These are phyloP conservation scores for Mythimna lalbum DNA, from an alignment of 2,888 invertebrate species.

Conservation along the genomic window DNA sequence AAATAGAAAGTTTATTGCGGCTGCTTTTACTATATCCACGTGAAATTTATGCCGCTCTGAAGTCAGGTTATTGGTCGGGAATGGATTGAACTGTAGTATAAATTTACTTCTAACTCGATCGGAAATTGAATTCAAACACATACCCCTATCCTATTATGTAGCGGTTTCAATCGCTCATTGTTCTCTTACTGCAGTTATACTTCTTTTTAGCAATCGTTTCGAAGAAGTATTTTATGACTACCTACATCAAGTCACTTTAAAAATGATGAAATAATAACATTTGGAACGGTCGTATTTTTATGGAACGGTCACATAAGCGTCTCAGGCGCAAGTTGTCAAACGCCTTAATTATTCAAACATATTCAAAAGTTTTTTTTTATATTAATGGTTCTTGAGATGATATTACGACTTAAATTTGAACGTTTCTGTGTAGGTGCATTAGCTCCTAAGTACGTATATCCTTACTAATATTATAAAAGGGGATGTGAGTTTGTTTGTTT, in stretches of 20 bases:
- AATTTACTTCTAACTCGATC: slow-evolving; percentile 65
- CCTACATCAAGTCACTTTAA: neutral
- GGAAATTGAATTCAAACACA: slow-evolving; percentile 68
- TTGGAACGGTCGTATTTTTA: no score
- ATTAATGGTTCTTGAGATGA: no score
- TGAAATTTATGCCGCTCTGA: slow-evolving; percentile 69
- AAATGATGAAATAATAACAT: neutral
- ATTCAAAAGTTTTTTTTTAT: no score
- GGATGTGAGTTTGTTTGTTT: no score
- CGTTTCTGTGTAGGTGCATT: no score
- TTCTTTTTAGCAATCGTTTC: neutral
- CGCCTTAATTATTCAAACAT: no score
- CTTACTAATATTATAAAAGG: no score
- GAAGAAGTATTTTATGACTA: neutral
- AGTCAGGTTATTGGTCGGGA: slow-evolving; percentile 67
- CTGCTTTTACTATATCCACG: slow-evolving; percentile 71
- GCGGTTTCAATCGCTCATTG: slow-evolving; percentile 26
- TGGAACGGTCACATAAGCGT: no score
- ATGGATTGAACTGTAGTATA: slow-evolving; percentile 69
- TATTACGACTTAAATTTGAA: no score
- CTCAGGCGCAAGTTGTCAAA: no score
- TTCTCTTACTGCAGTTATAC: slow-evolving; percentile 13
- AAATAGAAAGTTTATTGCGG: slow-evolving; percentile 76
- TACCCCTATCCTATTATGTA: slow-evolving; percentile 41
- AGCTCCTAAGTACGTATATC: no score